A percentile compares a stretch with the other conserved stretches of the same genome.
Evolutionary conservation across 1,140 invertebrate genomes (phyloP).

Genomic region (Copidosoma floridanum): DNA sequence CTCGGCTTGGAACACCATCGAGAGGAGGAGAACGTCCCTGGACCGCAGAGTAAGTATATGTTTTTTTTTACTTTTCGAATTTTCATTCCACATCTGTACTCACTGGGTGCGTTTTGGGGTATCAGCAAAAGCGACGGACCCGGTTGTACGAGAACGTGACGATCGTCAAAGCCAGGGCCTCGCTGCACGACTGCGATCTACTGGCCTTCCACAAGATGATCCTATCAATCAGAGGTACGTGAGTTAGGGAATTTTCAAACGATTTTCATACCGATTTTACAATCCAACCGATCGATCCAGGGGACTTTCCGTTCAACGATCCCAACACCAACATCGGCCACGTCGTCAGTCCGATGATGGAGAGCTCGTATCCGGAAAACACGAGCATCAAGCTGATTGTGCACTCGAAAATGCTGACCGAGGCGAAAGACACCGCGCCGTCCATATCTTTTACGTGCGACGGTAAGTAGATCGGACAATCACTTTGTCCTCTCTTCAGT

Average conservation of each 20-base stretch:
- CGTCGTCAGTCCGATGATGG: conserved; percentile 78
- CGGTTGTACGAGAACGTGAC: conserved; percentile 72
- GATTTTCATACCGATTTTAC: conserved; percentile 9
- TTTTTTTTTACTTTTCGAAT: not conserved
- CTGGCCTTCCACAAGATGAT: conserved; percentile 80
- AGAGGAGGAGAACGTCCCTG: conserved; percentile 53
- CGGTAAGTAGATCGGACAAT: too few relatives aligned
- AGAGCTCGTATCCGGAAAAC: conserved; percentile 71
- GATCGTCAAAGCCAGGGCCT: conserved; percentile 63
- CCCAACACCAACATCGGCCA: conserved; percentile 74
- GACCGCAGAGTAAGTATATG: conserved; percentile 47
- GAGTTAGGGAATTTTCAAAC: conserved; percentile 19
- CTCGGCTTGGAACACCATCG: conserved; percentile 59
- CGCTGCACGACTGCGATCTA: conserved; percentile 69
- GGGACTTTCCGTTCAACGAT: conserved; percentile 70
- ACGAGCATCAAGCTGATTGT: conserved; percentile 85
- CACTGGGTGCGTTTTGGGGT: not conserved
- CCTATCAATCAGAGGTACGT: conserved; percentile 68
- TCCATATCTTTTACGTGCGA: conserved; percentile 82
- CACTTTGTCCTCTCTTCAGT: too few relatives aligned
- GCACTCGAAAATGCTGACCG: conserved; percentile 63
- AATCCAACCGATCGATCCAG: too few relatives aligned
- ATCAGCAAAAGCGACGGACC: conserved; percentile 54
- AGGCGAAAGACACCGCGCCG: conserved; percentile 49
- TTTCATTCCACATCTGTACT: not conserved